Base-by-base conservation (phyloP, 2,797 vertebrate genomes). In the Percopsis omiscomaycus region DNA sequence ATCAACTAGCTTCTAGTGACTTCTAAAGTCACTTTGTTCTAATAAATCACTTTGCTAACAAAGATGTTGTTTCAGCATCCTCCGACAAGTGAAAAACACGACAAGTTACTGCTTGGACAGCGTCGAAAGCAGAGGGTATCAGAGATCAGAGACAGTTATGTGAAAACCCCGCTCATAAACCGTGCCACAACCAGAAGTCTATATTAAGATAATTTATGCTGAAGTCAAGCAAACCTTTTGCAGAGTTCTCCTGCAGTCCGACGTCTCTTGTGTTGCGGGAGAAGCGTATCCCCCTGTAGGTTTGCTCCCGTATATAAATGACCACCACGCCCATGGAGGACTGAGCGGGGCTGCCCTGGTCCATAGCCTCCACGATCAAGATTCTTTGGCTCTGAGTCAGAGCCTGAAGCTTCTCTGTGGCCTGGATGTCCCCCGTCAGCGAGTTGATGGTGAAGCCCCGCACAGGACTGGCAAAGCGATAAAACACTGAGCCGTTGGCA, bases 401-500 rank as follows among this genome's bases (percentile, higher is more conserved):
- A 0, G 77, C 66, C 50, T 84, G 88, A 15, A 95, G 86, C 14
- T 92, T 82, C 68, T 95, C 94, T 16, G 95, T 91, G 55, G 94
- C 90, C 59, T 95, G 95, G 65, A 98, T 95, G 75, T 95, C 95
- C 8, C 98, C 98, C 0, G 98, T 98, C 77, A 98, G 92, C 0
- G 97, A 97, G 85, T 99, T 95, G 79, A 99, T 94, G 30, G 94
- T 89, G 0, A 98, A 98, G 37, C 95, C 95, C 0, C 89, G 81
- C n/a, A 90, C 91, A 0, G 93, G 91, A 49, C 75, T 82, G 27
- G 96, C 93, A 0, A 99, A 93, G 45, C 98, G 95, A 77, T 99
- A 99, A 44, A 98, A 93, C 68, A 99, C 93, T 1, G 98, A 99
- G 16, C 97, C 98, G 0, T 98, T 99, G 73, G 97, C 96, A 0